phyloP scores from a whole-genome alignment of 2,797 vertebrate genomes.

The Lepilemur ruficaudatus region DNA sequence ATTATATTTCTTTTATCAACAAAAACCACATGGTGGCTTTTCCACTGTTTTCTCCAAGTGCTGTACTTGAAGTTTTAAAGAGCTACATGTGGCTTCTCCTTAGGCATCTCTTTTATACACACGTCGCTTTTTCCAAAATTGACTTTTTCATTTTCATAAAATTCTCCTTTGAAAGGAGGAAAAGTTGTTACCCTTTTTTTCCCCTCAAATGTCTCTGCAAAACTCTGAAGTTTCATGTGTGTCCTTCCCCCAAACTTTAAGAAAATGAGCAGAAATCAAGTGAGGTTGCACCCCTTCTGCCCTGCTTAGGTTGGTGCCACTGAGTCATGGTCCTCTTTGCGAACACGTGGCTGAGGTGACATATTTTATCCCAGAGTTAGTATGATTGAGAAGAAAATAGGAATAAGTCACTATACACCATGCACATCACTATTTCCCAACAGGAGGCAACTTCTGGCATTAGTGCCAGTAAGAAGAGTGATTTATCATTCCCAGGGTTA shows the following conservation, averaged over 20 bases:
- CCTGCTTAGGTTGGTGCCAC: neutral
- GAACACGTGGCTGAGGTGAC: constrained; percentile 39
- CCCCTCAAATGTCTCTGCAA: neutral
- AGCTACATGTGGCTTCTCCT: neutral
- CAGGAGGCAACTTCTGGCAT: neutral
- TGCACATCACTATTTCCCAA: constrained; percentile 48
- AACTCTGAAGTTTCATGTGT: neutral
- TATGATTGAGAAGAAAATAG: constrained; percentile 33
- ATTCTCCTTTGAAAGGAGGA: neutral
- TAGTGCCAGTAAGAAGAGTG: constrained; percentile 31
- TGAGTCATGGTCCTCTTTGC: neutral
- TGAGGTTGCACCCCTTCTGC: neutral
- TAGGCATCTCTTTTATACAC: neutral
- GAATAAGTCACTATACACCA: neutral
- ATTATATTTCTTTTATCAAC: neutral
- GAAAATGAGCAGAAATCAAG: neutral
- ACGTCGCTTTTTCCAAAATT: neutral
- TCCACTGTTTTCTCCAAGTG: neutral
- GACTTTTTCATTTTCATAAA: neutral
- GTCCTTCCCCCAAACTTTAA: neutral
- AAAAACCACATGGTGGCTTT: neutral
- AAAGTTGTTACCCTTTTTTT: neutral
- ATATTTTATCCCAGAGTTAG: neutral
- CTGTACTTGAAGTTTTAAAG: neutral
- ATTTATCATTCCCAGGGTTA: constrained; percentile 5